These are phyloP conservation scores for Pseudoips prasinana DNA, from an alignment of 2,888 invertebrate species.

Conservation along the genomic window DNA sequence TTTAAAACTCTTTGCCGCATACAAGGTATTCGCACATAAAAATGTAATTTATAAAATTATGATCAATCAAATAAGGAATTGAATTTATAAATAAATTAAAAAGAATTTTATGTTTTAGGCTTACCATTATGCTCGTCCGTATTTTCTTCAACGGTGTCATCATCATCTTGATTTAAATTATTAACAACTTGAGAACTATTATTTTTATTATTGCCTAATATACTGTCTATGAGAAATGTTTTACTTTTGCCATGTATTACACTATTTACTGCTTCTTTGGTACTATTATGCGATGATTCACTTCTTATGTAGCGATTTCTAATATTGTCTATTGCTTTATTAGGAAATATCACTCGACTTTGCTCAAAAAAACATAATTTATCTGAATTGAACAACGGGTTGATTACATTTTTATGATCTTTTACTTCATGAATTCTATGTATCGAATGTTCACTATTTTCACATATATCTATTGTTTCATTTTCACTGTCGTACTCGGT, in stretches of 20 bases:
- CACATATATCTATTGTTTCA: constrained; percentile 76
- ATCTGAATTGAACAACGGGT: constrained; percentile 40
- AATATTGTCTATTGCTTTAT: constrained; percentile 42
- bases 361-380: constrained; percentile 53
- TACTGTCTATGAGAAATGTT: constrained; percentile 81
- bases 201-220: constrained; percentile 70
- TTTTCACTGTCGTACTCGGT: constrained; percentile 72
- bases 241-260: constrained; percentile 57
- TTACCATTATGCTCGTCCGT: constrained; percentile 74
- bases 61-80: too few species aligned
- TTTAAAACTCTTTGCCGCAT: too few species aligned
- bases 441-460: constrained; percentile 56
- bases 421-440: constrained; percentile 34
- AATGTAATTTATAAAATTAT: too few species aligned
- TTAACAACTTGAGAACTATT: constrained; percentile 35
- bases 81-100: too few species aligned
- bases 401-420: constrained; percentile 35
- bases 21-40: too few species aligned
- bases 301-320: constrained; percentile 40
- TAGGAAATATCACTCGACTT: constrained; percentile 44
- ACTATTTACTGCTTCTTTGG: constrained; percentile 43
- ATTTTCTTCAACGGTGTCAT: constrained; percentile 55
- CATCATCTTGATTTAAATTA: constrained; percentile 35
- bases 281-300: constrained; percentile 39
- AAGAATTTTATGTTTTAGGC: too few species aligned